A percentile compares a stretch with the other conserved stretches of the same genome.
phyloP scores from a whole-genome alignment of 2,797 vertebrate genomes.

The Yasuhikotakia modesta region DNA sequence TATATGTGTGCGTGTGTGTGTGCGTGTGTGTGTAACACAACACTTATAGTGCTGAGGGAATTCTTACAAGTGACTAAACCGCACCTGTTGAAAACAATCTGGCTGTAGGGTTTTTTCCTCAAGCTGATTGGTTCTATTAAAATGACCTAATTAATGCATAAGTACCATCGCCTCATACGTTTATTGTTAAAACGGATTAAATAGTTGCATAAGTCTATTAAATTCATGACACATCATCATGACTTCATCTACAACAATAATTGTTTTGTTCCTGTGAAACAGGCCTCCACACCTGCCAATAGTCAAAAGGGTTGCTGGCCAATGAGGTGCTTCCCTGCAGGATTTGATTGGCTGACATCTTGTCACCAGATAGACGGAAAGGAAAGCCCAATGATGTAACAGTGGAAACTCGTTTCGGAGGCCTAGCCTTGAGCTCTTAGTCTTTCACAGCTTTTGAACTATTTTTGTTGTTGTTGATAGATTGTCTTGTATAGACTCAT shows the following conservation, averaged over 20 bases:
- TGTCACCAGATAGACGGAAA: slow-evolving; percentile 64
- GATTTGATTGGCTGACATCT: slow-evolving; percentile 68
- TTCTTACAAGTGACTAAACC: slow-evolving; percentile 67
- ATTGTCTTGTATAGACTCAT: slow-evolving; percentile 18
- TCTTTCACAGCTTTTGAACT: slow-evolving; percentile 27
- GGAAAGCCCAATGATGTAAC: slow-evolving; percentile 68
- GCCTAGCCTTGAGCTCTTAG: slow-evolving; percentile 48
- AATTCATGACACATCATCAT: slow-evolving; percentile 9
- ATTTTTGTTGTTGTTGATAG: slow-evolving; percentile 42
- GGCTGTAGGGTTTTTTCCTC: slow-evolving; percentile 48
- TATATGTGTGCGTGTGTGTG: too few species aligned
- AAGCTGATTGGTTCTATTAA: background rate
- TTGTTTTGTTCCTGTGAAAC: slow-evolving; percentile 29
- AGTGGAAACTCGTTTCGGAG: slow-evolving; percentile 64
- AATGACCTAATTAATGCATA: slow-evolving; percentile 11
- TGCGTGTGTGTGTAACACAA: background rate
- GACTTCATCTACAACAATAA: slow-evolving; percentile 2
- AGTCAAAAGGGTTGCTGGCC: slow-evolving; percentile 65
- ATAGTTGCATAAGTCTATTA: background rate
- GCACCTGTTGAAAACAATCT: slow-evolving; percentile 47
- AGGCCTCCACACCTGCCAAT: slow-evolving; percentile 60
- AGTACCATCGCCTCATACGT: slow-evolving; percentile 6
- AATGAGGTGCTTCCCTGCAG: slow-evolving; percentile 39
- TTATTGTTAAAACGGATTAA: slow-evolving; percentile 11
- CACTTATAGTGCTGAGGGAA: slow-evolving; percentile 62